phyloP scores from a whole-genome alignment of 2,113 vertebrate genomes.

The Pituophis catenifer region DNA sequence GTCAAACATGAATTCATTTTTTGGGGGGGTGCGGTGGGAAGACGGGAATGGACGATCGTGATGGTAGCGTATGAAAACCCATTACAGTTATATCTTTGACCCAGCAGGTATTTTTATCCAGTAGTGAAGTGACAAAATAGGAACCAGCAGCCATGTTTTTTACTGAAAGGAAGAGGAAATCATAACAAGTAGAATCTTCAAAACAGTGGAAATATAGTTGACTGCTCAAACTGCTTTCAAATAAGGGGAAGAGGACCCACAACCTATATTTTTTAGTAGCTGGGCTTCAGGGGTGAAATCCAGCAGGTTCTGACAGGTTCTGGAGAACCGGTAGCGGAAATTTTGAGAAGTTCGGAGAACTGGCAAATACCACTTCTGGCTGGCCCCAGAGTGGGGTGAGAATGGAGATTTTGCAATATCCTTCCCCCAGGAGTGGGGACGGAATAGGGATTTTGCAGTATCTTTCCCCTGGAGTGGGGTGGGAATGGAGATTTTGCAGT shows the following conservation, averaged over 20 bases:
- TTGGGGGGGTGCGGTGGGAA: neutral
- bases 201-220: neutral
- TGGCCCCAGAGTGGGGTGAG: no score
- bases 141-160: neutral
- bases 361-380: no score
- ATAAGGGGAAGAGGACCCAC: neutral
- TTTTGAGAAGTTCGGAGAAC: no score
- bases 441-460: no score
- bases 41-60: neutral
- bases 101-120: neutral
- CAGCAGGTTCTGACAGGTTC: no score
- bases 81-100: neutral
- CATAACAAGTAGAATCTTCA: neutral
- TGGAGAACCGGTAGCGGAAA: no score
- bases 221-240: neutral
- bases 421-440: no score
- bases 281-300: neutral
- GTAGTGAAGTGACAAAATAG: neutral
- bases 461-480: no score
- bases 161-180: neutral
- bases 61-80: neutral
- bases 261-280: neutral
- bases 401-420: no score
- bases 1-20: neutral
- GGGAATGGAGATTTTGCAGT: no score